These are phyloP conservation scores for Hypena proboscidalis DNA, from an alignment of 2,888 invertebrate genomes.

Conservation along the genomic window DNA sequence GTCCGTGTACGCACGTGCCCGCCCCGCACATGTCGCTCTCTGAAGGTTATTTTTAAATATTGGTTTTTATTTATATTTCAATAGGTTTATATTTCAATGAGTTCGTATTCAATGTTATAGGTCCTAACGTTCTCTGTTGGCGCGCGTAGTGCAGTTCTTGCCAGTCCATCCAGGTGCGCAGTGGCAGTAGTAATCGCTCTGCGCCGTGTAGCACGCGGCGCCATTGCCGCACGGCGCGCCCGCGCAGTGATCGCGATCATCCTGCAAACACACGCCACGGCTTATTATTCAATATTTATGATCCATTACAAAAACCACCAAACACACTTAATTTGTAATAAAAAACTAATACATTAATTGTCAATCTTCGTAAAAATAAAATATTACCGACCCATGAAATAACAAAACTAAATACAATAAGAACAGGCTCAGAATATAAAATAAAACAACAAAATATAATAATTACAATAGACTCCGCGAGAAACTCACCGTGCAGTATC, in stretches of 20 bases:
- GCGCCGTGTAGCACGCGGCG: conserved; percentile 94
- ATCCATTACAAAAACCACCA: neutral
- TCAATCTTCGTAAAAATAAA: no score
- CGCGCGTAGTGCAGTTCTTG: conserved; percentile 91
- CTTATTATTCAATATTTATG: no score
- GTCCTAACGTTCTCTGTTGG: conserved; percentile 75
- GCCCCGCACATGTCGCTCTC: conserved; percentile 44
- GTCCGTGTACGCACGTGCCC: conserved; percentile 79
- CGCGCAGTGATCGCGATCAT: conserved; percentile 95
- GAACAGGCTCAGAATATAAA: no score
- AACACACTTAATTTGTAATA: neutral
- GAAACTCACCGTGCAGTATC: conserved; percentile 75
- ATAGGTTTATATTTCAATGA: no score
- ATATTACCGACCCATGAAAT: no score
- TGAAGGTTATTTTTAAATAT: no score
- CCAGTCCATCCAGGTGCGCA: conserved; percentile 95
- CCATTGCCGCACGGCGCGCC: conserved; percentile 95
- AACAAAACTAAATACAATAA: no score
- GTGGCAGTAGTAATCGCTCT: conserved; percentile 95
- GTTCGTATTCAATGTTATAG: conserved; percentile 24
- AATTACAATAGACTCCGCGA: neutral
- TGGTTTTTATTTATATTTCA: no score
- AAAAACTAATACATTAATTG: no score
- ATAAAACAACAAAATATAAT: no score
- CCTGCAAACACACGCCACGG: conserved; percentile 78